Conservation (phyloP, 2,888 invertebrate species). For the Phaonia tiefii region DNA sequence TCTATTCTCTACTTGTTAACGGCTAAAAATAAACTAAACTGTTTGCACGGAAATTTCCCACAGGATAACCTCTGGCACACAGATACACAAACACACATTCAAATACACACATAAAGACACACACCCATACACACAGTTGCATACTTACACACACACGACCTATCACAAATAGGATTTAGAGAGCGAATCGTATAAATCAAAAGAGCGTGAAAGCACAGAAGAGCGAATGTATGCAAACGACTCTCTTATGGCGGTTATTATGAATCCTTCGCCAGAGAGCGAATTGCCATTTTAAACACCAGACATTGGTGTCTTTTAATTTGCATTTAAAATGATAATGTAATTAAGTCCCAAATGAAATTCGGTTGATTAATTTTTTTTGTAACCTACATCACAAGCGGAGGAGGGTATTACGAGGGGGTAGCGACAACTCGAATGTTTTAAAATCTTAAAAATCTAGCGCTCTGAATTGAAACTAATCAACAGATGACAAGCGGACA, state of each 20-base stretch:
- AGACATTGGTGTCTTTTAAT: too few relatives aligned
- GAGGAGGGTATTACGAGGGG: too few relatives aligned
- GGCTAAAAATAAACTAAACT: constrained; percentile 65
- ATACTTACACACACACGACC: constrained; percentile 15
- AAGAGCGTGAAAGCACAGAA: not conserved
- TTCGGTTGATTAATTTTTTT: too few relatives aligned
- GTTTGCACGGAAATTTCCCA: constrained; percentile 61
- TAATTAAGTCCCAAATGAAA: too few relatives aligned
- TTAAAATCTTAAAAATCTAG: too few relatives aligned
- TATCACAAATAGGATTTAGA: constrained; percentile 13
- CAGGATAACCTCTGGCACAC: constrained; percentile 56
- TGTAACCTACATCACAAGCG: too few relatives aligned
- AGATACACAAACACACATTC: constrained; percentile 14
- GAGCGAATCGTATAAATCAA: not conserved
- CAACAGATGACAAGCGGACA: too few relatives aligned
- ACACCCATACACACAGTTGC: not conserved
- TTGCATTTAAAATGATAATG: too few relatives aligned
- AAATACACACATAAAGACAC: not conserved
- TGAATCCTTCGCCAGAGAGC: too few relatives aligned
- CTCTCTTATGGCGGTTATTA: constrained; percentile 9
- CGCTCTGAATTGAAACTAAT: too few relatives aligned
- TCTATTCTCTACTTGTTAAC: constrained; percentile 64
- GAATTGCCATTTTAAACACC: too few relatives aligned
- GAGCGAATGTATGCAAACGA: not conserved
- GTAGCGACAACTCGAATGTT: too few relatives aligned